Percentiles rank a stretch among this genome's conserved stretches.
phyloP scores from a whole-genome alignment of 2,797 vertebrate species.

The Cyprinella venusta region DNA sequence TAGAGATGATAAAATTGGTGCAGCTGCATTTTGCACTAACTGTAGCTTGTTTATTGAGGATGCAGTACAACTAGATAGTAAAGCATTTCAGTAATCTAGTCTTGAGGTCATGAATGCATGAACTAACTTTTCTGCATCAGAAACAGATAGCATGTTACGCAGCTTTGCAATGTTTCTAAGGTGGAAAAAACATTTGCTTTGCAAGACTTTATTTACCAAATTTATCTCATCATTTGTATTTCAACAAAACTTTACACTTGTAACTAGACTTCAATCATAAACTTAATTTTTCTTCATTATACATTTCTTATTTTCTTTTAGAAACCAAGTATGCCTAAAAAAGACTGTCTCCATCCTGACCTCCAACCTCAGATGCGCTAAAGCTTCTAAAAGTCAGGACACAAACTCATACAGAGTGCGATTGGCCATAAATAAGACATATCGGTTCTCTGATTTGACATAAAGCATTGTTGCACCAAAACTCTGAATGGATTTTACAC shows the following conservation, averaged over 20 bases:
- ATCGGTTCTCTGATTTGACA: background rate
- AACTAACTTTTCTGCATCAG: too few relatives aligned
- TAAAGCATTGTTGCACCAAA: background rate
- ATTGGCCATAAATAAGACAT: conserved; percentile 6
- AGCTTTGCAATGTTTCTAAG: too few relatives aligned
- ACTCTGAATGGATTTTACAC: conserved; percentile 3
- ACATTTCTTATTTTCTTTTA: conserved; percentile 1
- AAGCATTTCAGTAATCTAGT: too few relatives aligned
- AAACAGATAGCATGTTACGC: too few relatives aligned
- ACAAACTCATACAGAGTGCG: conserved; percentile 5
- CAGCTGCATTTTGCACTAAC: too few relatives aligned
- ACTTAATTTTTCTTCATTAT: background rate
- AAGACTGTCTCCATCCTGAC: background rate
- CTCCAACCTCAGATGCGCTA: background rate
- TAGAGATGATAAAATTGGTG: too few relatives aligned
- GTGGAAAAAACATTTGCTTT: too few relatives aligned
- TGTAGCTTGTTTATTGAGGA: too few relatives aligned
- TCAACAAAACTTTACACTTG: background rate
- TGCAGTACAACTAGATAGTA: too few relatives aligned
- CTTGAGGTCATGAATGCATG: too few relatives aligned
- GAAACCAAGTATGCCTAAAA: background rate
- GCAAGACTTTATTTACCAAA: background rate
- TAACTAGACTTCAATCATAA: background rate
- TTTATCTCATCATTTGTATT: background rate
- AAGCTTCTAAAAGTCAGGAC: background rate